Evolutionary conservation across 92 coral and sea anemone species (phyloP).

Genomic region (Plumapathes pennacea): DNA sequence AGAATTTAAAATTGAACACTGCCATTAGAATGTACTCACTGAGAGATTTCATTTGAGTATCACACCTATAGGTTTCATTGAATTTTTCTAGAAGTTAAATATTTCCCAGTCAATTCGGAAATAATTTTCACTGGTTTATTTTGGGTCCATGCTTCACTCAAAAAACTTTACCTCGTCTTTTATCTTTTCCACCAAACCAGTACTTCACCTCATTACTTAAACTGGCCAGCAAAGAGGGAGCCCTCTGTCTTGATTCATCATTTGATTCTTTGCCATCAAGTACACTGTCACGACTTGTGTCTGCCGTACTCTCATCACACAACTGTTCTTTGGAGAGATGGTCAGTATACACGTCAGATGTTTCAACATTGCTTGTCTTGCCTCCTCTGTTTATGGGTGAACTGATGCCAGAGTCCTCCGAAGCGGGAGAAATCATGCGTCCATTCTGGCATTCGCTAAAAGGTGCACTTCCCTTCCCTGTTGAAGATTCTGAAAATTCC

Average conservation of each 20-base stretch:
- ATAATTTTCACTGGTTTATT: too few species aligned
- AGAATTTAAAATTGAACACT: too few species aligned
- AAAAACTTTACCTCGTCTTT: constrained; percentile 7
- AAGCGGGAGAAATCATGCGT: constrained; percentile 63
- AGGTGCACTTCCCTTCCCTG: too few species aligned
- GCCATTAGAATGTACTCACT: too few species aligned
- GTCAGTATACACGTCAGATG: background rate
- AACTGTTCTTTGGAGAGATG: background rate
- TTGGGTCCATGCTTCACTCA: too few species aligned
- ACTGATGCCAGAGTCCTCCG: constrained; percentile 82
- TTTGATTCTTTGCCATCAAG: background rate
- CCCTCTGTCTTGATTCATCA: too few species aligned
- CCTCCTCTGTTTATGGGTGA: constrained; percentile 27
- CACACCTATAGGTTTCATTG: too few species aligned
- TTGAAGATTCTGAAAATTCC: too few species aligned
- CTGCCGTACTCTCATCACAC: background rate
- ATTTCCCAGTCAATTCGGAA: too few species aligned
- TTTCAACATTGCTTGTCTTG: constrained; percentile 1
- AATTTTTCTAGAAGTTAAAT: too few species aligned
- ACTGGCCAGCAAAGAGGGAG: constrained; percentile 52
- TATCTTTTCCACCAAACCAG: constrained; percentile 70
- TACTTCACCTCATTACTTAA: constrained; percentile 81
- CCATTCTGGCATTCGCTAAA: too few species aligned
- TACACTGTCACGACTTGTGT: background rate
- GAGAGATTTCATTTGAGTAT: too few species aligned